These are phyloP conservation scores for Molorchus minor DNA, from an alignment of 2,888 invertebrate genomes.

Conservation along the genomic window DNA sequence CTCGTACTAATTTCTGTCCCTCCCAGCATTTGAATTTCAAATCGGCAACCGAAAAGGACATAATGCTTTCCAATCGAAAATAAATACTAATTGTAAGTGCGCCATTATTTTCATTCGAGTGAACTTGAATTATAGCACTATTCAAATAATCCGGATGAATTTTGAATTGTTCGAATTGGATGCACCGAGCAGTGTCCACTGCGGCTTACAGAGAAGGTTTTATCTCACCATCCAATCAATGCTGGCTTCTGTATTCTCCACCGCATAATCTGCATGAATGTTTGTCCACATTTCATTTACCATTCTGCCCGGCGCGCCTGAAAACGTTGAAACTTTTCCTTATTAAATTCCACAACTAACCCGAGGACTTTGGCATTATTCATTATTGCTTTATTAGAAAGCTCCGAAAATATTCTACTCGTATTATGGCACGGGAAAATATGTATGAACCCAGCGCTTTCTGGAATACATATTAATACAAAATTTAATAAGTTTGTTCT, in stretches of 20 bases:
- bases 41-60: slow-evolving; percentile 15
- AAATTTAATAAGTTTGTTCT: no score
- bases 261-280: slow-evolving; percentile 39
- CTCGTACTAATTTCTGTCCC: background rate
- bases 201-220: slow-evolving; percentile 44
- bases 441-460: background rate
- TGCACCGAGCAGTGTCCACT: slow-evolving; percentile 37
- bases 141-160: slow-evolving; percentile 51
- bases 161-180: slow-evolving; percentile 45
- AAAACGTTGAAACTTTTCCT: slow-evolving; percentile 20
- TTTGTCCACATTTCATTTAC: slow-evolving; percentile 37
- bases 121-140: slow-evolving; percentile 47
- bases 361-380: slow-evolving; percentile 9
- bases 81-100: slow-evolving; percentile 32
- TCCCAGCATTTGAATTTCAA: slow-evolving; percentile 1
- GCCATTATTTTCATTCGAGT: slow-evolving; percentile 42
- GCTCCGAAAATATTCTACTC: slow-evolving; percentile 9
- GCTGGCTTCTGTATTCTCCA: slow-evolving; percentile 36
- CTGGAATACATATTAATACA: slow-evolving; percentile 5
- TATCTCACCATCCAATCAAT: slow-evolving; percentile 42
- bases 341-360: slow-evolving; percentile 28
- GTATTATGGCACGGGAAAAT: background rate
- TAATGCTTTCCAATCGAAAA: slow-evolving; percentile 29
- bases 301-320: slow-evolving; percentile 19
- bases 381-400: slow-evolving; percentile 19